Conservation (phyloP, 2,113 vertebrate species). For the Engystomops pustulosus region DNA sequence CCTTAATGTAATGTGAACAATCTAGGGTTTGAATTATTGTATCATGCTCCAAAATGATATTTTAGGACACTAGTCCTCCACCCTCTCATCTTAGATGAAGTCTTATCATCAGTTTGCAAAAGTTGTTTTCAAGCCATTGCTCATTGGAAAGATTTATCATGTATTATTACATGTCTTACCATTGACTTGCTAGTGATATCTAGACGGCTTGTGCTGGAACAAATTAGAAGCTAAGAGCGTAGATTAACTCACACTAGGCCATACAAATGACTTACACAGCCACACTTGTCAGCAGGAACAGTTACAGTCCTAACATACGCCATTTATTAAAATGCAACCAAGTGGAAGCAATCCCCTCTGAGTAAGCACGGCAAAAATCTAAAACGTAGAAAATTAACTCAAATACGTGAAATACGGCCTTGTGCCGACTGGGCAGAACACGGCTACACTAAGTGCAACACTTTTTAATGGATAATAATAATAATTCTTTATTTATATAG, state of each 20-base stretch:
- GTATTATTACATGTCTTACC: slow-evolving; percentile 34
- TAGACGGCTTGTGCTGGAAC: slow-evolving; percentile 40
- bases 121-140: slow-evolving; percentile 8
- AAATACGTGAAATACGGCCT: no score
- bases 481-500: no score
- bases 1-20: no score
- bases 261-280: slow-evolving; percentile 2
- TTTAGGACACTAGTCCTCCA: background rate
- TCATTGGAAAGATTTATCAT: slow-evolving; percentile 35
- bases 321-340: slow-evolving; percentile 13
- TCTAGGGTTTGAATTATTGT: background rate
- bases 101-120: slow-evolving; percentile 35
- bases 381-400: no score
- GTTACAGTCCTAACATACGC: background rate
- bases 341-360: background rate
- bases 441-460: no score
- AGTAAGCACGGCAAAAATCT: background rate
- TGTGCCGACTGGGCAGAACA: no score
- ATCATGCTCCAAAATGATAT: background rate
- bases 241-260: slow-evolving; percentile 13
- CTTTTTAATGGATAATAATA: no score
- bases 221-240: slow-evolving; percentile 7
- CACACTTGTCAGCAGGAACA: slow-evolving; percentile 27
- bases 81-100: background rate
- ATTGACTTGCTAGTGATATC: slow-evolving; percentile 13